These are phyloP conservation scores for Chaetorhynchus papuensis DNA, from an alignment of 2,113 vertebrate genomes.

Conservation along the genomic window DNA sequence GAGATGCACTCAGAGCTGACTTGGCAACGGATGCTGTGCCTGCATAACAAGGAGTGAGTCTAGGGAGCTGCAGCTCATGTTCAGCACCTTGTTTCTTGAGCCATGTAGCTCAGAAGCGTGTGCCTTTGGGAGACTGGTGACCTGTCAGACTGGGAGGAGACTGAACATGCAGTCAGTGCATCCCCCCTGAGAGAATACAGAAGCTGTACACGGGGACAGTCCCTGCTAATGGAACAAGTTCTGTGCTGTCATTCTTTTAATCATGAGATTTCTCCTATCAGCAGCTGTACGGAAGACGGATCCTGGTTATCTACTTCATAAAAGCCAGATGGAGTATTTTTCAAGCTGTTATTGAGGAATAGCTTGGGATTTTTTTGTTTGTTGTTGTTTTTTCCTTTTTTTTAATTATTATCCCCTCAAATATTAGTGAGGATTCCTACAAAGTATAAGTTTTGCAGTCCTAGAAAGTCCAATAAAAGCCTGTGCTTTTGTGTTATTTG, in stretches of 20 bases:
- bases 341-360: neutral
- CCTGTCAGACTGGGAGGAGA: neutral
- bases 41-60: fast-evolving
- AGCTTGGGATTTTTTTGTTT: neutral
- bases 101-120: neutral
- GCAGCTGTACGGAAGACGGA: neutral
- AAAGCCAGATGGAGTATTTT: neutral
- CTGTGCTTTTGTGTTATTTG: neutral
- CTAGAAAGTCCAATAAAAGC: neutral
- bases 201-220: neutral
- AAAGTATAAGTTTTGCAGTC: neutral
- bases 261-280: neutral
- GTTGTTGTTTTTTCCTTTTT: neutral
- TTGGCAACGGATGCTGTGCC: neutral
- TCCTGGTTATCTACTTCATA: neutral
- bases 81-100: neutral
- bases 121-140: neutral
- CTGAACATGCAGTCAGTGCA: neutral
- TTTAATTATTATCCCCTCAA: neutral
- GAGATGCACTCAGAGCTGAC: neutral
- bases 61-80: neutral
- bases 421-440: neutral
- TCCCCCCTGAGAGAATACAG: neutral
- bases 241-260: neutral
- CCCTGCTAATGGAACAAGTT: neutral